phyloP scores from a whole-genome alignment of 2,113 vertebrate genomes.

The Redunca redunca region DNA sequence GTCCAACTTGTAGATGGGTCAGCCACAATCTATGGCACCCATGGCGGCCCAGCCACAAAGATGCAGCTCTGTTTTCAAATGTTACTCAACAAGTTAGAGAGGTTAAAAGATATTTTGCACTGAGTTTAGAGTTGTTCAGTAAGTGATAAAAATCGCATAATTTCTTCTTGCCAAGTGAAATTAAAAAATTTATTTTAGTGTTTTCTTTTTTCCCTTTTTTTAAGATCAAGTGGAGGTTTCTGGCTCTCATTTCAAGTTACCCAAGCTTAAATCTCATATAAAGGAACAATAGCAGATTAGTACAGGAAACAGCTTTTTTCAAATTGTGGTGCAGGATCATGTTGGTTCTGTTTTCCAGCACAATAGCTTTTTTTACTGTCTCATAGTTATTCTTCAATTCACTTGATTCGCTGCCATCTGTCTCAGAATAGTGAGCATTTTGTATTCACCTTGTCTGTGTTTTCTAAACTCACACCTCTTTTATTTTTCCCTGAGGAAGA shows the following conservation, averaged over 20 bases:
- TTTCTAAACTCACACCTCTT: constrained; percentile 36
- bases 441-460: constrained; percentile 1
- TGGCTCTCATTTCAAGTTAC: background rate
- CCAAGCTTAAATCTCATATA: background rate
- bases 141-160: background rate
- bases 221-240: background rate
- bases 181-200: background rate
- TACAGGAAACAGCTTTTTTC: background rate
- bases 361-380: constrained; percentile 40
- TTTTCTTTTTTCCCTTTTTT: background rate
- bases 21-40: background rate
- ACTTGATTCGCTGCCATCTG: constrained; percentile 15
- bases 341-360: constrained; percentile 7
- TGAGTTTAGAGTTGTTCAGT: background rate
- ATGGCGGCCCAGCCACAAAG: background rate
- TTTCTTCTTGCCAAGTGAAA: background rate
- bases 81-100: background rate
- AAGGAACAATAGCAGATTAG: background rate
- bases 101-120: background rate
- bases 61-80: background rate
- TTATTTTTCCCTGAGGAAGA: constrained; percentile 35
- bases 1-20: background rate
- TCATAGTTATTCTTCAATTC: constrained; percentile 34
- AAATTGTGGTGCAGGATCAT: background rate
- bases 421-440: constrained; percentile 22